These are phyloP conservation scores for Butastur rufipennis DNA, from an alignment of 2,113 vertebrate genomes.

Conservation along the genomic window DNA sequence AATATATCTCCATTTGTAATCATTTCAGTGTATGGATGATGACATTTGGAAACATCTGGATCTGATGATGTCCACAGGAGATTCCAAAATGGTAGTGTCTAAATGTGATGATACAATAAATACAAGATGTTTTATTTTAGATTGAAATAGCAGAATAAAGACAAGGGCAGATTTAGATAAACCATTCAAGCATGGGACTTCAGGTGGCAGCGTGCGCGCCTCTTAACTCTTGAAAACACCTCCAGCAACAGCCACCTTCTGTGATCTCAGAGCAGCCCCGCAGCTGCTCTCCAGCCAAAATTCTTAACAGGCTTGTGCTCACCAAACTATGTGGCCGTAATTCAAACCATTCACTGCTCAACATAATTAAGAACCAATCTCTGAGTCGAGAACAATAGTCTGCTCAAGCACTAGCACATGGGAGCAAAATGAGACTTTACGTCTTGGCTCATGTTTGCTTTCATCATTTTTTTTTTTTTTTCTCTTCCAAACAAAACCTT, in stretches of 20 bases:
- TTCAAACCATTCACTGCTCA: slow-evolving; percentile 55
- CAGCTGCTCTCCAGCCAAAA: slow-evolving; percentile 55
- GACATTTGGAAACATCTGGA: slow-evolving; percentile 76
- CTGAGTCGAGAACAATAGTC: slow-evolving; percentile 57
- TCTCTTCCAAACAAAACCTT: neutral
- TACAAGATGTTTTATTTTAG: slow-evolving; percentile 62
- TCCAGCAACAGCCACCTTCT: slow-evolving; percentile 26
- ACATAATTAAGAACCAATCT: slow-evolving; percentile 54
- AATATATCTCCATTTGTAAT: slow-evolving; percentile 69
- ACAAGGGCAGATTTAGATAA: slow-evolving; percentile 43
- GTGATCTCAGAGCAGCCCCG: slow-evolving; percentile 23
- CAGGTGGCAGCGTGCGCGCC: neutral
- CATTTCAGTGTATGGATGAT: slow-evolving; percentile 66
- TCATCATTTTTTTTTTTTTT: neutral
- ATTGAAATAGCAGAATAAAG: slow-evolving; percentile 48
- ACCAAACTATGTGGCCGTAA: slow-evolving; percentile 49
- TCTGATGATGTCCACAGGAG: slow-evolving; percentile 69
- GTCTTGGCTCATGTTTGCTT: slow-evolving; percentile 23
- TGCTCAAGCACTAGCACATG: slow-evolving; percentile 47
- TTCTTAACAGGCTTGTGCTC: slow-evolving; percentile 51
- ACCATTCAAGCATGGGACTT: neutral
- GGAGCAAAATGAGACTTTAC: slow-evolving; percentile 48
- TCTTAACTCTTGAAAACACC: slow-evolving; percentile 10
- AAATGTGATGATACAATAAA: slow-evolving; percentile 69
- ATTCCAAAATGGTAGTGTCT: slow-evolving; percentile 75